A percentile compares a stretch with the other conserved stretches of the same genome.
These are phyloP conservation scores for Sinonovacula constricta DNA, from an alignment of 1,140 invertebrate species.

Conservation along the genomic window DNA sequence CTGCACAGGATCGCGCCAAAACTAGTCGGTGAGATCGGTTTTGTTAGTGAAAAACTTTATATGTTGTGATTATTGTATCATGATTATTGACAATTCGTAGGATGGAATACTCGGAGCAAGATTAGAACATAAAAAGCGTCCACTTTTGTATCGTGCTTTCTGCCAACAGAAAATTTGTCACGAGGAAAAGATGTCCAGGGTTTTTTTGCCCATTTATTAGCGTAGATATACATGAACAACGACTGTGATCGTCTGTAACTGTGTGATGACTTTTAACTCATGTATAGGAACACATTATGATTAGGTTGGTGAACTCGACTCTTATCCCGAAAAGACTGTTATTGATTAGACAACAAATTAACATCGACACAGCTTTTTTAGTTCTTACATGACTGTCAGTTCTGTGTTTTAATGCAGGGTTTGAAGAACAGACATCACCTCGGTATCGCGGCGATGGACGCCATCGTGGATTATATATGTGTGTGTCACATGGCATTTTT, in stretches of 20 bases:
- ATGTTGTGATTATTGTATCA: constrained; percentile 1
- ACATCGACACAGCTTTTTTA: constrained; percentile 38
- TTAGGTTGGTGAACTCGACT: constrained; percentile 9
- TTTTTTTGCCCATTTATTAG: constrained; percentile 49
- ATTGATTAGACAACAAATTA: constrained; percentile 32
- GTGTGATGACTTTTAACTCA: constrained; percentile 38
- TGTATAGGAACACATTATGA: constrained; percentile 18
- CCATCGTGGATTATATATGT: constrained; percentile 50
- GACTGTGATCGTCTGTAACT: constrained; percentile 39
- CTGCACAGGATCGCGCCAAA: constrained; percentile 26
- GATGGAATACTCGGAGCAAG: constrained; percentile 48
- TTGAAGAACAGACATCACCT: background rate
- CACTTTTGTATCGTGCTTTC: constrained; percentile 31
- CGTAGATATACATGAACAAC: constrained; percentile 27
- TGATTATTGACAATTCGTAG: constrained; percentile 26
- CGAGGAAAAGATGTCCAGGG: constrained; percentile 40
- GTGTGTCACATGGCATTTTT: constrained; percentile 20
- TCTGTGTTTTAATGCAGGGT: constrained; percentile 50
- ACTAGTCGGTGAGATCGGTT: constrained; percentile 25
- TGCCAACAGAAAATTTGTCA: constrained; percentile 48
- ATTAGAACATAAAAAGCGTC: constrained; percentile 23
- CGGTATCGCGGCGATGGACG: constrained; percentile 20
- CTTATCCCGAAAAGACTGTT: background rate
- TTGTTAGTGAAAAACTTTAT: constrained; percentile 29
- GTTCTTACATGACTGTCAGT: constrained; percentile 28